These are phyloP conservation scores for Neostethus bicornis DNA, from an alignment of 2,797 vertebrate genomes.

Conservation along the genomic window DNA sequence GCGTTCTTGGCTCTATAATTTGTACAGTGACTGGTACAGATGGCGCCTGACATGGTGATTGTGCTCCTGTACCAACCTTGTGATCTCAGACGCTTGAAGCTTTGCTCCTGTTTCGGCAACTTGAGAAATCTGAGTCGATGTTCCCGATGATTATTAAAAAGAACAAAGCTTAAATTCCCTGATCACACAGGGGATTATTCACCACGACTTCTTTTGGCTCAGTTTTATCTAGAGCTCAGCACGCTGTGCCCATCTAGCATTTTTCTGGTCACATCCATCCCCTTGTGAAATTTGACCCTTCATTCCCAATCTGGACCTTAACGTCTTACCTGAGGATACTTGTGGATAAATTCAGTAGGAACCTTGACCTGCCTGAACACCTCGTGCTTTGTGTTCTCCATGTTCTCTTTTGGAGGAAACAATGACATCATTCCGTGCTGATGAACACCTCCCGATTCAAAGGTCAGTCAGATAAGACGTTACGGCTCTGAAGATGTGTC, in stretches of 20 bases:
- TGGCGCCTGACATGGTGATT: neutral
- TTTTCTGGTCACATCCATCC: too few species aligned
- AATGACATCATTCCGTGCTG: neutral
- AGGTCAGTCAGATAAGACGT: conserved; percentile 58
- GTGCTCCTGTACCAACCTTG: neutral
- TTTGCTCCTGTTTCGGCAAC: neutral
- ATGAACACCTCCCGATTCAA: conserved; percentile 24
- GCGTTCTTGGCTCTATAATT: neutral
- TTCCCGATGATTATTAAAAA: conserved; percentile 6
- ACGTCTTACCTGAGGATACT: too few species aligned
- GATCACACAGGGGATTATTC: neutral
- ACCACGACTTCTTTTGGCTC: neutral
- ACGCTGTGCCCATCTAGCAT: too few species aligned
- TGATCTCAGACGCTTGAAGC: neutral
- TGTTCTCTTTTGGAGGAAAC: neutral
- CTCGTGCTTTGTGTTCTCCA: neutral
- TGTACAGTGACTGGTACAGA: neutral
- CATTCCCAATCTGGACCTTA: too few species aligned
- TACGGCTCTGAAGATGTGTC: conserved; percentile 20
- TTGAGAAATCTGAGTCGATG: neutral
- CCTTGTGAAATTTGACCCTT: too few species aligned
- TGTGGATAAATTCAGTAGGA: too few species aligned
- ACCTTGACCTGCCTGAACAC: too few species aligned
- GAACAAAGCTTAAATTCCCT: neutral
- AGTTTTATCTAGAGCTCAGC: conserved; percentile 3